Conservation (phyloP, 2,797 vertebrate genomes). For the Acrossocheilus fasciatus region DNA sequence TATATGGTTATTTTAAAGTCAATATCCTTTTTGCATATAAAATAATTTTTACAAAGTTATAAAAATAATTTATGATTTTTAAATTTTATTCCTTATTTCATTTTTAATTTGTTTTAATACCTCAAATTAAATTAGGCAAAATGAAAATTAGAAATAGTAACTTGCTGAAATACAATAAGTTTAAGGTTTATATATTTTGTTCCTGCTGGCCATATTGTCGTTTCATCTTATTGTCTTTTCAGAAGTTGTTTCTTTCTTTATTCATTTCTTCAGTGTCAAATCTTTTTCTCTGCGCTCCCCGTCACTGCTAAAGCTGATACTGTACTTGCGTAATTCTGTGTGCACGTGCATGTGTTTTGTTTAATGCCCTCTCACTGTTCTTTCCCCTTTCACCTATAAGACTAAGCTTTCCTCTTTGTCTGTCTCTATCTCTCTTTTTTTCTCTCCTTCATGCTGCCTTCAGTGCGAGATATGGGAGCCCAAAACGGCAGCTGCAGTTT, state of each 20-base stretch:
- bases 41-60: no score
- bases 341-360: slow-evolving; percentile 1
- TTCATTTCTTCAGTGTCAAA: neutral
- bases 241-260: neutral
- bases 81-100: neutral
- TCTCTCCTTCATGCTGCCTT: slow-evolving; percentile 80
- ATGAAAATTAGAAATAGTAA: neutral
- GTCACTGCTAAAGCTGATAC: slow-evolving; percentile 13
- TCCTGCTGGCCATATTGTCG: neutral
- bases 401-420: slow-evolving; percentile 59
- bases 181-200: neutral
- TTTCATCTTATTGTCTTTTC: neutral
- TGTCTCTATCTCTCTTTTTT: slow-evolving; percentile 67
- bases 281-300: neutral
- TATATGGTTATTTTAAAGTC: no score
- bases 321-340: neutral
- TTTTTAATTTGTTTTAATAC: neutral
- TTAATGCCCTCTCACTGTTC: slow-evolving; percentile 24
- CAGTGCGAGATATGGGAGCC: slow-evolving; percentile 98
- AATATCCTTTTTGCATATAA: no score
- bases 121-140: neutral
- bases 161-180: neutral
- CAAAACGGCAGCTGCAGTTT: slow-evolving; percentile 99
- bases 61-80: no score
- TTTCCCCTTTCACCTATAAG: slow-evolving; percentile 61